Base-by-base conservation (phyloP, 2,888 invertebrate species). In the Petrolisthes cinctipes region DNA sequence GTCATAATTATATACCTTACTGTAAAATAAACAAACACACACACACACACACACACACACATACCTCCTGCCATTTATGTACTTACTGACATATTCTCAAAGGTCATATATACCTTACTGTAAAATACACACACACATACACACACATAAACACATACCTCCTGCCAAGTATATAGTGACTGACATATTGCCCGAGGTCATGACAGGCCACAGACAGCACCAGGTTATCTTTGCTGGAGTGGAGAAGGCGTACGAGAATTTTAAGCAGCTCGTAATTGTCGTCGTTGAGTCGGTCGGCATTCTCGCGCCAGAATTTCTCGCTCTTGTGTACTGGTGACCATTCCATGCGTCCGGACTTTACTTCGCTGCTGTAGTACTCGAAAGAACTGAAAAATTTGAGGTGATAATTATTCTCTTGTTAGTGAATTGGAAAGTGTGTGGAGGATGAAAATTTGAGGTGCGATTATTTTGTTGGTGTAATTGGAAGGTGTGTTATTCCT, bases 301-400 rank as follows among this genome's bases (percentile, higher is more conserved):
- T 99, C 94, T 99, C 99, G 91, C 99, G 95, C 99, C 99, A 99
- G 94, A 99, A 99, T 94, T 98, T 98, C 84, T 98, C 97, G 5
- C 98, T 99, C 93, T 98, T 98, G 94, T 99, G 99, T 68, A 99
- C 99, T 0, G 99, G 99, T 17, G 98, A 98, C 99, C 99, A 99
- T 93, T 99, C 99, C 92, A 99, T 94, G 66, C 98, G 94, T 1
- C 96, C 96, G 86, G 97, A 97, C 93, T 97, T 97, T 83, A 98
- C 95, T 94, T 99, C 99, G 0, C 98, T 98, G 56, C 98, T 96
- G 92, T 99, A 99, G 93, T 99, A 99, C 93, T 99, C 99, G 93
- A 99, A 99, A 0, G 99, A 99, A 93, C 93, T 93, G 89, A 1
- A n/a, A 51, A 4, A 11, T 14, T 14, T 11, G 7, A 11, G 66